These are phyloP conservation scores for Pseudorhiza aurosa DNA, from an alignment of 30 jellyfish, hydroid and myxozoan genomes.

Conservation along the genomic window DNA sequence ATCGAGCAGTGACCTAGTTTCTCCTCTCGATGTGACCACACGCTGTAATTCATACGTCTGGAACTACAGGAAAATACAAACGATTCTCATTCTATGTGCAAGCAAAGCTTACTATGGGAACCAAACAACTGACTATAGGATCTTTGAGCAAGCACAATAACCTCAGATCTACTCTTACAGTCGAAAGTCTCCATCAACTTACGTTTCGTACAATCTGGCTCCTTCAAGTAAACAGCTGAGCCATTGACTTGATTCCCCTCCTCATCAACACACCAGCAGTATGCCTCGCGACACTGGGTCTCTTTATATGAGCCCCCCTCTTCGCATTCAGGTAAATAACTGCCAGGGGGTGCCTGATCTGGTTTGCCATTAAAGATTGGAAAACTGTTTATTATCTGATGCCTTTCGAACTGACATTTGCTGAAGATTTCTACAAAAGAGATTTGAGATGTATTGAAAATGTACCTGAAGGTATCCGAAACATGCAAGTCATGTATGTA, in stretches of 20 bases:
- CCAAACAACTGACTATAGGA: too few relatives aligned
- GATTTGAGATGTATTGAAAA: not conserved
- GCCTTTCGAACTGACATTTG: conserved; percentile 6
- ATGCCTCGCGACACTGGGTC: conserved; percentile 20
- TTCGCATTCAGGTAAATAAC: not conserved
- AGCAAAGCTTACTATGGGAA: too few relatives aligned
- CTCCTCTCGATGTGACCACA: too few relatives aligned
- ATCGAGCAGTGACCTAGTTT: too few relatives aligned
- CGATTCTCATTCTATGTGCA: too few relatives aligned
- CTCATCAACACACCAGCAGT: conserved; percentile 44
- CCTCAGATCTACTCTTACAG: too few relatives aligned
- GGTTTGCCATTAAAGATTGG: not conserved
- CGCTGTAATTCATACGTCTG: too few relatives aligned
- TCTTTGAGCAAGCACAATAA: too few relatives aligned
- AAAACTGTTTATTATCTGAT: not conserved
- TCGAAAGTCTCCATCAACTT: not conserved
- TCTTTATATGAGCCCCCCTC: conserved; percentile 8
- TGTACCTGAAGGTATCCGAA: too few relatives aligned
- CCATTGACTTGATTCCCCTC: conserved; percentile 23
- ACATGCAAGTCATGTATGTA: too few relatives aligned
- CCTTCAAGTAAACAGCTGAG: not conserved
- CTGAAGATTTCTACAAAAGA: not conserved
- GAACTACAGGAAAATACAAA: too few relatives aligned
- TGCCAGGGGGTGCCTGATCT: not conserved
- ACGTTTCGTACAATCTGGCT: conserved; percentile 33